A percentile compares a stretch with the other conserved stretches of the same genome.
Evolutionary conservation across 2,113 vertebrate genomes (phyloP).

Genomic region (Marmota monax): DNA sequence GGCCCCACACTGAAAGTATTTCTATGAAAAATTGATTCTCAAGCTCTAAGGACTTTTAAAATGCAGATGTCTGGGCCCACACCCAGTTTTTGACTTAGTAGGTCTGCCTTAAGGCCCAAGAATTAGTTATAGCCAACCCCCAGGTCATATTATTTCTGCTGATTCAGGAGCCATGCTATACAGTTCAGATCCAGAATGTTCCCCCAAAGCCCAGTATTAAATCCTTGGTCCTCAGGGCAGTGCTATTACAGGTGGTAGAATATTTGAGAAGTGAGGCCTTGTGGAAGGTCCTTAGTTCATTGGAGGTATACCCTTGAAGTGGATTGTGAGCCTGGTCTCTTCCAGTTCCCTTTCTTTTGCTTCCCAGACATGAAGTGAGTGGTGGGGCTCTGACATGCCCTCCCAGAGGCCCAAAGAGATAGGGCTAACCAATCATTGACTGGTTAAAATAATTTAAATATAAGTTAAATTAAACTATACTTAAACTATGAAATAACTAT

Average conservation of each 20-base stretch:
- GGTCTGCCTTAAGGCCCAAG: not conserved
- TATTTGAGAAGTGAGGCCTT: not conserved
- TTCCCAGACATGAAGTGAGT: not conserved
- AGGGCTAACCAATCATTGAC: not conserved
- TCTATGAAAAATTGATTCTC: not conserved
- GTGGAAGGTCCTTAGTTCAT: not conserved
- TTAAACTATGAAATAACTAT: too few species aligned
- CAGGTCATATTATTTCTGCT: not conserved
- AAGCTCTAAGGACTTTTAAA: not conserved
- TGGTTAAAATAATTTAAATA: not conserved
- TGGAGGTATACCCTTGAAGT: not conserved
- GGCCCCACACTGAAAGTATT: not conserved
- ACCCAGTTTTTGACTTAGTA: slow-evolving; percentile 6
- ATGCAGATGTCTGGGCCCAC: not conserved
- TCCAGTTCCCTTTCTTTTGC: not conserved
- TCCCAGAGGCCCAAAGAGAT: not conserved
- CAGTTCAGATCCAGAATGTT: not conserved
- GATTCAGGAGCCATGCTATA: not conserved
- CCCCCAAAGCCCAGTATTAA: not conserved
- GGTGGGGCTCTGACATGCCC: too few species aligned
- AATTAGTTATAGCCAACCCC: not conserved
- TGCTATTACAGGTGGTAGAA: not conserved
- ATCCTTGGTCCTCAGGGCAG: not conserved
- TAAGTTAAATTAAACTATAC: too few species aligned
- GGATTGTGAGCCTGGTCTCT: not conserved